Percentiles rank a stretch among this genome's conserved stretches.
phyloP scores from a whole-genome alignment of 2,888 invertebrate genomes.

The Cremastobaeus sp. region DNA sequence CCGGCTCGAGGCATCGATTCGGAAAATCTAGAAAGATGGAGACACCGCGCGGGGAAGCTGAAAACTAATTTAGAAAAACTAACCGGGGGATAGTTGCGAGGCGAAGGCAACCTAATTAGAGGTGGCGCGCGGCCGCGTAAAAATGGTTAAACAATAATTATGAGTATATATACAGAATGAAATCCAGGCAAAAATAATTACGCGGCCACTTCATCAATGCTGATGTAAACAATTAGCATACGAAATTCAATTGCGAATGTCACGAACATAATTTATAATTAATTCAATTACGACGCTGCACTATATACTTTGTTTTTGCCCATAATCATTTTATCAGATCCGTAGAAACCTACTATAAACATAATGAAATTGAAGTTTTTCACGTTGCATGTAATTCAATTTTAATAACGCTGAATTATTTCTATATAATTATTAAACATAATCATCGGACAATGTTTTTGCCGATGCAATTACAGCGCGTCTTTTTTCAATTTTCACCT shows the following conservation, averaged over 20 bases:
- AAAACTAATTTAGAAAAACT: no score
- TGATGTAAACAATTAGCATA: constrained; percentile 41
- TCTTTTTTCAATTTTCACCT: constrained; percentile 61
- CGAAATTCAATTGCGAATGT: constrained; percentile 39
- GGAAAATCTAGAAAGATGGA: no score
- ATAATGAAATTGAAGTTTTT: constrained; percentile 55
- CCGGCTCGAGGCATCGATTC: no score
- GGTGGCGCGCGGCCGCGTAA: constrained; percentile 6
- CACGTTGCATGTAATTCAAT: constrained; percentile 32
- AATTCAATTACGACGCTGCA: constrained; percentile 50
- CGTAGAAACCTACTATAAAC: constrained; percentile 45
- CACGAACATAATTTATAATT: constrained; percentile 51
- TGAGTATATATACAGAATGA: constrained; percentile 14
- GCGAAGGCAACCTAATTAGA: constrained; percentile 16
- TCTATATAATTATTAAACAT: constrained; percentile 59
- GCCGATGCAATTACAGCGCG: constrained; percentile 46
- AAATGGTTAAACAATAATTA: constrained; percentile 34
- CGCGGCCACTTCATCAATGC: constrained; percentile 13
- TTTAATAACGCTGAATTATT: constrained; percentile 56
- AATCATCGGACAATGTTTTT: constrained; percentile 54
- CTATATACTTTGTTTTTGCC: constrained; percentile 44
- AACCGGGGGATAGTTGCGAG: no score
- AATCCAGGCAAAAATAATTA: constrained; percentile 25
- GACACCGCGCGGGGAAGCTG: no score
- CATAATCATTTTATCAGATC: constrained; percentile 52